These are phyloP conservation scores for Taeniopygia guttata DNA, from an alignment of 2,797 vertebrate genomes.

Conservation along the genomic window DNA sequence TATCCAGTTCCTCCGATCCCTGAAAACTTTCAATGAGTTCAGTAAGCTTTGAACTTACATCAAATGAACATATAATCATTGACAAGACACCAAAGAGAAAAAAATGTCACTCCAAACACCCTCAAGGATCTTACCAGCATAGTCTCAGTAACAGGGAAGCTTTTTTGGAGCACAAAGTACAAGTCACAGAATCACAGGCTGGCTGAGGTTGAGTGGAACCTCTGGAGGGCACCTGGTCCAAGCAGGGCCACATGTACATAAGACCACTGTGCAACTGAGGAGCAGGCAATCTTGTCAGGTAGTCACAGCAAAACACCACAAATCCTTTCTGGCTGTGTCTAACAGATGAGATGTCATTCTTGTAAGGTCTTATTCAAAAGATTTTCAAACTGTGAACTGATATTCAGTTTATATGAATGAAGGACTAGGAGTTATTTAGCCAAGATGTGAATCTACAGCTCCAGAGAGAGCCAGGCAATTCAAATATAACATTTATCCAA, in stretches of 20 bases:
- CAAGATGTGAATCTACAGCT: background rate
- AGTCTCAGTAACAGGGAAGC: background rate
- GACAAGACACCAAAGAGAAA: constrained; percentile 10
- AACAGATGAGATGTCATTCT: background rate
- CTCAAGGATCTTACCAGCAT: background rate
- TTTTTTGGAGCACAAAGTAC: background rate
- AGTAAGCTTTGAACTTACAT: constrained; percentile 12
- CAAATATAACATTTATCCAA: constrained; percentile 7
- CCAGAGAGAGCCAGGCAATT: background rate
- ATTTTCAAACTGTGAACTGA: background rate
- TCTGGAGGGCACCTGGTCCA: background rate
- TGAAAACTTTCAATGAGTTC: constrained; percentile 3
- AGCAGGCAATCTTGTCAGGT: background rate
- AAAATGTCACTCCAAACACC: background rate
- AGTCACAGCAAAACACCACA: background rate
- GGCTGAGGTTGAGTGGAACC: background rate
- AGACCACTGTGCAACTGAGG: background rate
- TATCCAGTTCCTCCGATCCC: background rate
- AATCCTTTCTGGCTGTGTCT: background rate
- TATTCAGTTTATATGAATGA: background rate
- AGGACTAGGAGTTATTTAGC: background rate
- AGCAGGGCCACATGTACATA: background rate
- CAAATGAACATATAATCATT: background rate
- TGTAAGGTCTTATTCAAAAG: background rate
- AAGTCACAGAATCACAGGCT: background rate